Evolutionary conservation across 2,113 vertebrate genomes (phyloP).

Genomic region (Oxygymnocypris stewartii): DNA sequence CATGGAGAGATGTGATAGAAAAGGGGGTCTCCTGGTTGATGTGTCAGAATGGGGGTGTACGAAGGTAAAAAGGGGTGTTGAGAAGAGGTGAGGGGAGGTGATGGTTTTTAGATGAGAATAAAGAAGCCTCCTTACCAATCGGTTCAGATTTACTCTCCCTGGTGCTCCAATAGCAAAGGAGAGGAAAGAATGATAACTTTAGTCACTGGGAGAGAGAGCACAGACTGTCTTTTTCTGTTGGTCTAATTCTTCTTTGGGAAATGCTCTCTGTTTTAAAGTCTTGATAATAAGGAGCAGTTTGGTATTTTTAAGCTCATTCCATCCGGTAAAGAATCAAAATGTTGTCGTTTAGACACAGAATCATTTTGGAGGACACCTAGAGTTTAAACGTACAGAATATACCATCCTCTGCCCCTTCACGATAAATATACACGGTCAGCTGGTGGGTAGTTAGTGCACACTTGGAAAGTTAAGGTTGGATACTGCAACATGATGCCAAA

Average conservation of each 20-base stretch:
- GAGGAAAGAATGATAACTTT: slow-evolving; percentile 59
- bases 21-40: slow-evolving; percentile 59
- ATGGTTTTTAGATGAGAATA: slow-evolving; percentile 80
- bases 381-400: slow-evolving; percentile 23
- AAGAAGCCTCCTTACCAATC: slow-evolving; percentile 83
- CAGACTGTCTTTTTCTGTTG: slow-evolving; percentile 45
- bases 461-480: slow-evolving; percentile 23
- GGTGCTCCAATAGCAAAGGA: slow-evolving; percentile 68
- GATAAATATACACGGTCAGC: slow-evolving; percentile 14
- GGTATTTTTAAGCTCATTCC: slow-evolving; percentile 8
- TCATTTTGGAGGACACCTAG: neutral
- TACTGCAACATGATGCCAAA: slow-evolving; percentile 30
- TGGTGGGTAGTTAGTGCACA: slow-evolving; percentile 20
- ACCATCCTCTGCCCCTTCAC: slow-evolving; percentile 37
- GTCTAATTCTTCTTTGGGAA: slow-evolving; percentile 37
- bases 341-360: neutral
- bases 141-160: slow-evolving; percentile 73
- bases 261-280: neutral
- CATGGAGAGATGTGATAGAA: slow-evolving; percentile 77
- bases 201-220: slow-evolving; percentile 56
- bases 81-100: slow-evolving; percentile 73
- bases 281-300: slow-evolving; percentile 15
- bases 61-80: slow-evolving; percentile 55
- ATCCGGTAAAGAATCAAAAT: neutral
- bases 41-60: slow-evolving; percentile 67